Evolutionary conservation across 2,113 vertebrate species (phyloP), one percentile per base, ranked within the genome.

Genomic region (Junco hyemalis): DNA sequence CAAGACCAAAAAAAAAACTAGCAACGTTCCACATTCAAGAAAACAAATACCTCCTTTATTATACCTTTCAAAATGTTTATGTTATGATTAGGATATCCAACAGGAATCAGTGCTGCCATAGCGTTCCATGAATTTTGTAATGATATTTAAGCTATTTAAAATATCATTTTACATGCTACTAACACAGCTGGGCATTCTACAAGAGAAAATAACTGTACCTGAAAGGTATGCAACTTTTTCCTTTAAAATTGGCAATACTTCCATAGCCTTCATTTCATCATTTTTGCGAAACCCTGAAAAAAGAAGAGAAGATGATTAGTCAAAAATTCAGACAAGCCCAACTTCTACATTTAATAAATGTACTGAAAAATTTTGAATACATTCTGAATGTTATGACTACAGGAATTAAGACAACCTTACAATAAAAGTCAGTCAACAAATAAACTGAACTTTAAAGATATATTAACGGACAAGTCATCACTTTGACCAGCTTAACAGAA

Each of bases 151-250:
- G 59, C 18, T 76, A 64, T 28, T 77, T 45, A 29, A 70, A 81
- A 54, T 66, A 50, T 2, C 13, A 20, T 40, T 73, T 59, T 24
- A 60, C 4, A 28, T 19, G 10, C 18, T 25, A 59, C 8, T 73
- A 54, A 33, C 28, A 86, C 5, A 70, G 8, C 2, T 56, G 63
- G 6, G 5, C 19, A 36, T 81, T 85, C 22, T 35, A 44, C 24
- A 57, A 73, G 5, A 81, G 13, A 92, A 90, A 42, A 78, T 36
- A 69, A 87, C 96, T 57, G 93, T 98, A 99, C 99, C 99, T 98
- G 99, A 99, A 96, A 99, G 98, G 92, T 99, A 99, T 69, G 99
- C 99, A 73, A 99, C 98, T 97, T 99, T 99, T 96, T 99, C 99
- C 96, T 99, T 99, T 96, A 99, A 98, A 97, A 99, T 99, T 88